These are phyloP conservation scores for Cheirogaleus medius DNA, from an alignment of 2,113 vertebrate species.

Conservation along the genomic window DNA sequence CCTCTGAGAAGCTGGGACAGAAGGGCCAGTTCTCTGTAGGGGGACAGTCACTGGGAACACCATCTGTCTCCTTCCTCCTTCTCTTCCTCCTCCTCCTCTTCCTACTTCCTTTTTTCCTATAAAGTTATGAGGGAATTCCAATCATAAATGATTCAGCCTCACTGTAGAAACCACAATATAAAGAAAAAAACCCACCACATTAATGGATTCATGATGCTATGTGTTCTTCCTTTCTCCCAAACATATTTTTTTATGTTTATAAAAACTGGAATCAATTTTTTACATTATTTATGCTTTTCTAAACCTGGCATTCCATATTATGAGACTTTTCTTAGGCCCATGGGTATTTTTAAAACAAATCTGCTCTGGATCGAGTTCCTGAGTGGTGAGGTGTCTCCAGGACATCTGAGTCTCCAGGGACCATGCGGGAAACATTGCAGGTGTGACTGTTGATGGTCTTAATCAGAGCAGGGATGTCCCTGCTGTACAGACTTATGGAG, in stretches of 20 bases:
- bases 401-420: background rate
- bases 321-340: background rate
- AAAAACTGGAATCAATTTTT: background rate
- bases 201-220: no score
- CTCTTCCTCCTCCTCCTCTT: no score
- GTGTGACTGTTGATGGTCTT: background rate
- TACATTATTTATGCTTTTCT: background rate
- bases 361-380: background rate
- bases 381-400: rapidly evolving
- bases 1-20: no score
- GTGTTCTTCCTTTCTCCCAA: background rate
- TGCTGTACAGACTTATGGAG: background rate
- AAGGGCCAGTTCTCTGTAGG: no score
- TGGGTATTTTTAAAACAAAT: background rate
- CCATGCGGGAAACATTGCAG: background rate
- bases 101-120: no score
- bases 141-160: no score
- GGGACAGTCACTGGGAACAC: no score
- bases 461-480: background rate
- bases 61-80: no score
- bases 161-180: no score
- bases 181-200: no score
- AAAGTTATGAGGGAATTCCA: no score
- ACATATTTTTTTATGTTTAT: background rate
- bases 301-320: no score